These are phyloP conservation scores for Rutpela maculata DNA, from an alignment of 2,888 invertebrate species.

Conservation along the genomic window DNA sequence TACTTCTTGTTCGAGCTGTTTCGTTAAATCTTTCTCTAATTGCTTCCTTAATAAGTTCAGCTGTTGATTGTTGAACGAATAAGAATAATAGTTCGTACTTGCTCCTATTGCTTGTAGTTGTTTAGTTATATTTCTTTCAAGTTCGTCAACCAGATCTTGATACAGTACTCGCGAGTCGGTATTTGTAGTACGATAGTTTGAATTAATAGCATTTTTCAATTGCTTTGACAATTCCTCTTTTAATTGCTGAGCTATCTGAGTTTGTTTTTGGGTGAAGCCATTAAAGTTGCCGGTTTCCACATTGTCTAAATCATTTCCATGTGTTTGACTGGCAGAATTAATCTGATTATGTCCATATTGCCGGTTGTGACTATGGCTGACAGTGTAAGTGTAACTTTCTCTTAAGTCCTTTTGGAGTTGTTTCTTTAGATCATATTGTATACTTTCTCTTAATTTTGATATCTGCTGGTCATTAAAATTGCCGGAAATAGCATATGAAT, in stretches of 20 bases:
- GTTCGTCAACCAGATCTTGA: conserved; percentile 17
- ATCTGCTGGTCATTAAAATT: background rate
- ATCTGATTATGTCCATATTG: background rate
- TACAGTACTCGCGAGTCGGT: background rate
- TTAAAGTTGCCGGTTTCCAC: background rate
- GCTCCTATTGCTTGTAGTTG: conserved; percentile 16
- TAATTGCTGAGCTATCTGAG: background rate
- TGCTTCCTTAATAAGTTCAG: conserved; percentile 11
- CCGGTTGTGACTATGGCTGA: no score
- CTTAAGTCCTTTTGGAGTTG: background rate
- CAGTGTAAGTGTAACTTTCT: background rate
- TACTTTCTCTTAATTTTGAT: background rate
- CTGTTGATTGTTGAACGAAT: conserved; percentile 11
- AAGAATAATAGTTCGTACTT: background rate
- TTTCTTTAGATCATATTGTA: background rate
- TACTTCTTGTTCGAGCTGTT: conserved; percentile 41
- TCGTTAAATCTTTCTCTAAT: conserved; percentile 42
- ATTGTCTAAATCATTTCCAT: background rate
- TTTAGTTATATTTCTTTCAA: conserved; percentile 32
- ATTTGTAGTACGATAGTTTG: background rate
- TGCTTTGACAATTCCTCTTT: conserved; percentile 18
- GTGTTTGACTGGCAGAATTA: background rate
- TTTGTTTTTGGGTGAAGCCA: conserved; percentile 10
- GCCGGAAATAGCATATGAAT: background rate
- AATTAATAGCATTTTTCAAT: conserved; percentile 9